These are phyloP conservation scores for Ochotona curzoniae DNA, from an alignment of 2,113 vertebrate genomes.

Conservation along the genomic window DNA sequence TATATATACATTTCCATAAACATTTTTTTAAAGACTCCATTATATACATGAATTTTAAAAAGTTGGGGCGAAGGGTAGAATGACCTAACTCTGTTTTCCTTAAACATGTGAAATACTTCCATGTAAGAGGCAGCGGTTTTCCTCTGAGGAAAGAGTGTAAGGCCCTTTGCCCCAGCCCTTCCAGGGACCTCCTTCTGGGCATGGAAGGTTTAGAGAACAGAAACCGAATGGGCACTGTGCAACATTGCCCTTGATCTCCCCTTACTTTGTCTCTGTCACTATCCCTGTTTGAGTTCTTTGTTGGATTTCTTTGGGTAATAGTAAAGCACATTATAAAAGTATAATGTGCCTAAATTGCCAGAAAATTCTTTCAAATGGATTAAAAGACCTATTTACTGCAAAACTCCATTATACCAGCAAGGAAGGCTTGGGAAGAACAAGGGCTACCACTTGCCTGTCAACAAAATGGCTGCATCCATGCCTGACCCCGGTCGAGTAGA, in stretches of 20 bases:
- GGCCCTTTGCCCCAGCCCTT: no score
- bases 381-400: neutral
- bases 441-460: neutral
- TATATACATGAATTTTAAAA: no score
- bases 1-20: no score
- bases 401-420: neutral
- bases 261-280: neutral
- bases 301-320: neutral
- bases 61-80: no score
- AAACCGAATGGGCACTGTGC: neutral
- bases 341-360: neutral
- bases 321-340: neutral
- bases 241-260: neutral
- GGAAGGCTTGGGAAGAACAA: neutral
- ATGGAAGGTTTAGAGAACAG: neutral
- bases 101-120: no score
- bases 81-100: no score
- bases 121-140: no score
- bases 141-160: no score
- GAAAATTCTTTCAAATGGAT: neutral
- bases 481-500: neutral
- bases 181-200: no score
- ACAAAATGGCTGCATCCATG: neutral
- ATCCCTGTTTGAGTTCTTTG: neutral
- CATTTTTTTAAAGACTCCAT: no score